A percentile compares a stretch with the other conserved stretches of the same genome.
Evolutionary conservation across 2,888 invertebrate genomes (phyloP).

Genomic region (Corythucha ciliata): DNA sequence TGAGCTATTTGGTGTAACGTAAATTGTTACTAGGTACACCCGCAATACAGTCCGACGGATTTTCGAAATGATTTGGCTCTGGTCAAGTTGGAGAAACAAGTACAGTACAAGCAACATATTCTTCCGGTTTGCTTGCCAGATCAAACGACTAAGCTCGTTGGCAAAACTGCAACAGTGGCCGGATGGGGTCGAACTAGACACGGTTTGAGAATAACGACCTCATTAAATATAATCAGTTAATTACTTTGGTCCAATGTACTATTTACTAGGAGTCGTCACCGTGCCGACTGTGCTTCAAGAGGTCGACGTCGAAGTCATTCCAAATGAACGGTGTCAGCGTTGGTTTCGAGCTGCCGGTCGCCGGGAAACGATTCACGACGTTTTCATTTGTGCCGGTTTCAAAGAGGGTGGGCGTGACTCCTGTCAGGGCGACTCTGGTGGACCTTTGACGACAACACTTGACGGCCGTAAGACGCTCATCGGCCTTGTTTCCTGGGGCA

Average conservation of each 20-base stretch:
- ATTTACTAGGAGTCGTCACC: constrained; percentile 50
- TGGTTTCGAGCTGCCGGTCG: constrained; percentile 88
- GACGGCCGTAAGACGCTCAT: constrained; percentile 80
- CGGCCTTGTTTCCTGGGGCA: constrained; percentile 85
- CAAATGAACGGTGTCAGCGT: constrained; percentile 81
- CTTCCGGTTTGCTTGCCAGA: constrained; percentile 82
- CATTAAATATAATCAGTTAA: not conserved
- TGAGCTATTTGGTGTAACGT: too few relatives aligned
- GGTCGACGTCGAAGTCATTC: constrained; percentile 56
- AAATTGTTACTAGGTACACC: constrained; percentile 52
- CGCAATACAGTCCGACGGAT: constrained; percentile 80
- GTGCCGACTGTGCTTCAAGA: constrained; percentile 69
- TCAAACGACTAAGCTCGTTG: constrained; percentile 64
- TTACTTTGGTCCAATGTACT: not conserved
- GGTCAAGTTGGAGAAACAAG: constrained; percentile 68
- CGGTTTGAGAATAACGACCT: constrained; percentile 43
- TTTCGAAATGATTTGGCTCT: constrained; percentile 84
- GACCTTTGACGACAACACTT: constrained; percentile 74
- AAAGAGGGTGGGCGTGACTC: constrained; percentile 65
- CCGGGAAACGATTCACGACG: constrained; percentile 85
- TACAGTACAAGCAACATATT: constrained; percentile 84
- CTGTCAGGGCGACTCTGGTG: constrained; percentile 63
- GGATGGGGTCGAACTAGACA: constrained; percentile 89
- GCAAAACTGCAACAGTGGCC: constrained; percentile 81
- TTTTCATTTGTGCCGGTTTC: constrained; percentile 86